Evolutionary conservation across 2,888 invertebrate species (phyloP).

Genomic region (Polydrusus tereticollis): DNA sequence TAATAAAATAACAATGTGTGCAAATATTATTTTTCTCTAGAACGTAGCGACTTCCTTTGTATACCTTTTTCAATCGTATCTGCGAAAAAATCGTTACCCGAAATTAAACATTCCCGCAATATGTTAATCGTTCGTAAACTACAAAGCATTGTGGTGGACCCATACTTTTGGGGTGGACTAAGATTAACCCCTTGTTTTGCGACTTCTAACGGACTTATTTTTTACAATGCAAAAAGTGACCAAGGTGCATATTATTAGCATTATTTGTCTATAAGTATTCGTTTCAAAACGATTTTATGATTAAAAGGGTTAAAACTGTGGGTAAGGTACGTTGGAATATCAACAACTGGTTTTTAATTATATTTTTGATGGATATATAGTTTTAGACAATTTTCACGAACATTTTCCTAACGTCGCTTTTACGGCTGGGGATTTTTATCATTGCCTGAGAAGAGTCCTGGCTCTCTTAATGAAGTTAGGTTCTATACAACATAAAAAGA

Average conservation of each 20-base stretch:
- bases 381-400: too few species aligned
- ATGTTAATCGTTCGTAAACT: not conserved
- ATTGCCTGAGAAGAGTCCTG: too few species aligned
- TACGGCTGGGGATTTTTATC: too few species aligned
- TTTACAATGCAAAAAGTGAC: constrained; percentile 29
- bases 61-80: too few species aligned
- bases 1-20: too few species aligned
- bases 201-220: constrained; percentile 30
- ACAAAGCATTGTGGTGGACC: not conserved
- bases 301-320: not conserved
- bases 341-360: not conserved
- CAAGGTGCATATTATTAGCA: constrained; percentile 39
- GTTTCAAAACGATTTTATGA: not conserved
- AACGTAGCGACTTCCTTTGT: too few species aligned
- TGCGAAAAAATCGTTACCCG: not conserved
- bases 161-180: constrained; percentile 10
- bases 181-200: constrained; percentile 25
- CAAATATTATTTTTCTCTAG: too few species aligned
- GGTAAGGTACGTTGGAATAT: not conserved
- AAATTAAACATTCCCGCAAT: not conserved
- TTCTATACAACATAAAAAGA: too few species aligned
- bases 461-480: too few species aligned
- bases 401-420: too few species aligned
- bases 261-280: constrained; percentile 8
- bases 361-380: too few species aligned